Evolutionary conservation across 2,113 vertebrate species (phyloP).

Genomic region (Plecturocebus donacophilus): DNA sequence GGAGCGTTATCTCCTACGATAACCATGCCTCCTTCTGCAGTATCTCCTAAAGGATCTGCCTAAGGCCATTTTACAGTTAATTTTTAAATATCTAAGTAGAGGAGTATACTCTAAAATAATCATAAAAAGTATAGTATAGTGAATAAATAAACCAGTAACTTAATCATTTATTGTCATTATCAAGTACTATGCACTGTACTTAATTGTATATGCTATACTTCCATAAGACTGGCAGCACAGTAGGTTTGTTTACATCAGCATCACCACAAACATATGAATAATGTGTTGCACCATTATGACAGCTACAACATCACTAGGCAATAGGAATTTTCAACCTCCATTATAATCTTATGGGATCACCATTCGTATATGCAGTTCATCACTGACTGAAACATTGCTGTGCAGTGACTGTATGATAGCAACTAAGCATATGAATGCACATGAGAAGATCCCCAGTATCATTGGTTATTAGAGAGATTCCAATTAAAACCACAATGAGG

Average conservation of each 20-base stretch:
- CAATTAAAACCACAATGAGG: background rate
- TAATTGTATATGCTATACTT: background rate
- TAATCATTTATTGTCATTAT: background rate
- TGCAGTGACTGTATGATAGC: background rate
- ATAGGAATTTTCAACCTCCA: background rate
- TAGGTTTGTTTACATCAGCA: background rate
- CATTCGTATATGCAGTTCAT: background rate
- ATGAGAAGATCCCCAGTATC: background rate
- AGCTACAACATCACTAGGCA: background rate
- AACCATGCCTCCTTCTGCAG: background rate
- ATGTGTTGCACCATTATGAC: background rate
- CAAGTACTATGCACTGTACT: background rate
- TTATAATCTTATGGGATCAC: background rate
- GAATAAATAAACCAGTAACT: background rate
- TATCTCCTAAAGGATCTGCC: background rate
- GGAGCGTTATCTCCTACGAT: background rate
- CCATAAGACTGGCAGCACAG: background rate
- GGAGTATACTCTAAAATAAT: background rate
- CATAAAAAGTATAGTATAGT: background rate
- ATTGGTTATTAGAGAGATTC: background rate
- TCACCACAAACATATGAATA: background rate
- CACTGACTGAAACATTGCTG: background rate
- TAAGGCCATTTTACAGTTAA: background rate
- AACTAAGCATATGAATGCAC: background rate
- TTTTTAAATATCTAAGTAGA: background rate